Base-by-base conservation (phyloP, 2,888 invertebrate species). In the Aporophyla nigra region DNA sequence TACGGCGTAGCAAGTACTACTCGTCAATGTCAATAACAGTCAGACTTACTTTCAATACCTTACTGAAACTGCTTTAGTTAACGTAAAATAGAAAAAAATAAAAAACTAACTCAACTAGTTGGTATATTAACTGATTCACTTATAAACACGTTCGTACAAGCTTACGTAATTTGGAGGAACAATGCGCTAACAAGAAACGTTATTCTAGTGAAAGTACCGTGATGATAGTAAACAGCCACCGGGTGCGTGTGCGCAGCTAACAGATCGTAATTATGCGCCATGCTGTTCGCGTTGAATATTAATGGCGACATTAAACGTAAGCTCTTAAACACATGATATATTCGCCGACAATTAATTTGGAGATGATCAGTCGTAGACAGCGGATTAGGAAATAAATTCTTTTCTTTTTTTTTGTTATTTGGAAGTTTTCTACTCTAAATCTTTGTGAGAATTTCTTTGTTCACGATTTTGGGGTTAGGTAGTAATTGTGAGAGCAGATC, bases 171-270 rank as follows among this genome's bases (percentile, higher is more conserved):
- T 78, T 75, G 40, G 71, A 81, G 71, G 72, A 84, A 87, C 86
- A 87, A 85, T 82, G 85, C 80, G 77, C 67, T 83, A 87, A 88
- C 86, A 80, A 88, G 80, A 76, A 85, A 78, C 71, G 82, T 85
- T 78, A 77, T 80, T 85, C 69, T 77, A 83, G 87, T 88, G 89
- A 88, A 88, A 88, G 88, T 87, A 40, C 73, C 46, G 79, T 75
- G 83, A 80, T 85, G 87, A 88, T 87, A 84, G 83, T 66, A 80
- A 75, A 79, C 74, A 85, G 83, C 85, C 78, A 82, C 82, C 76
- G 82, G 74, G 77, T 85, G 86, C 82, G 79, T 78, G 79, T 12
- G 79, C 79, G 78, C 76, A 73, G 65, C 74, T 80, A 83, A 80
- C 79, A 83, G 82, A 82, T 76, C 40, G 77, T 86, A 84, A 86